Base-by-base conservation (phyloP, 2,888 invertebrate species). In the Glaucopsyche alexis region DNA sequence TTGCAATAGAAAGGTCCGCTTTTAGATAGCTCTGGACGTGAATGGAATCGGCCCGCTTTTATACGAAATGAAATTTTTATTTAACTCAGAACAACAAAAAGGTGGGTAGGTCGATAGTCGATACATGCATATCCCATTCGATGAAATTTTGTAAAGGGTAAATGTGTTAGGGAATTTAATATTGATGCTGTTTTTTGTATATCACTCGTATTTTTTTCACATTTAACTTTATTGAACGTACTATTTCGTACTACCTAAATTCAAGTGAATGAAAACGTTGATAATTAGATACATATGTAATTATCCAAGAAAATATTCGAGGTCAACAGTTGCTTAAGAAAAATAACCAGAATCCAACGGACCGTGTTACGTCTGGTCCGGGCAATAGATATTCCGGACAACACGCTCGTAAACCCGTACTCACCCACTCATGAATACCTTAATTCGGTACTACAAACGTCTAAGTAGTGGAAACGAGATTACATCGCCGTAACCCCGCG, bases 381-480 rank as follows among this genome's bases (percentile, higher is more conserved):
- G 45, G 67, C 67, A 67, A 67, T 67, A 67, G 42, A 42, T 67
- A 67, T 42, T 67, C 67, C 45, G 45, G 42, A 45, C 67, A 85
- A 85, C 84, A 82, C 82, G 85, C 84, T 88, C 89, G 90, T 91
- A 91, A 91, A 91, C 87, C 85, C 82, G 85, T 85, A 86, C 87
- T 87, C 87, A 87, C 87, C 81, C 84, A 86, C 86, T 88, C 91
- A 91, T 92, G 91, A 91, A 91, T 91, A 91, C 85, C 87, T 90
- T 89, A 92, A 87, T 84, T 75, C 76, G 77, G 78, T 76, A 83
- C 85, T 82, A 81, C 84, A 87, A 91, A 91, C 91, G 90, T 87
- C 90, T 90, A 90, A 91, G 90, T 85, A 89, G 88, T 82, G 77
- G 79, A 82, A 82, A 81, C 82, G 80, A 82, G 72, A 55, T 69